Evolutionary conservation across 1,140 invertebrate species (phyloP).

Genomic region (Bombus breviceps): DNA sequence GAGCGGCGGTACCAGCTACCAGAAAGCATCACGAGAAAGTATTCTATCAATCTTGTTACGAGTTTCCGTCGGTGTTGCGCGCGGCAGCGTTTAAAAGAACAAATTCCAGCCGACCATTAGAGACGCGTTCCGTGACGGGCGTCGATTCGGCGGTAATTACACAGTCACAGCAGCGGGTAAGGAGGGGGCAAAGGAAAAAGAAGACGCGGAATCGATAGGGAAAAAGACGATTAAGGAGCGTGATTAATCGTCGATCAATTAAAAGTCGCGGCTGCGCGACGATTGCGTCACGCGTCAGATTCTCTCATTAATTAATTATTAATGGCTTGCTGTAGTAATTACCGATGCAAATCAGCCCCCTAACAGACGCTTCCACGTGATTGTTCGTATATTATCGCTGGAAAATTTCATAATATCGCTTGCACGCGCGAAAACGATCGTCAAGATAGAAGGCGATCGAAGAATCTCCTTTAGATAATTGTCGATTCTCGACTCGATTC

Average conservation of each 20-base stretch:
- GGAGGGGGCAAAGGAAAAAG: too few species aligned
- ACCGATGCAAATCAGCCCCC: slow-evolving; percentile 70
- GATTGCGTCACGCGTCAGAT: slow-evolving; percentile 58
- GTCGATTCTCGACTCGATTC: background rate
- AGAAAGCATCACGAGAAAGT: background rate
- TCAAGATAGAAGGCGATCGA: background rate
- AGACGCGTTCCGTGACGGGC: slow-evolving; percentile 18
- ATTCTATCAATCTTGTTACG: slow-evolving; percentile 1
- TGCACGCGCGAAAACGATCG: background rate
- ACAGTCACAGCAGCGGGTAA: background rate
- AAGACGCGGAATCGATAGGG: slow-evolving; percentile 26
- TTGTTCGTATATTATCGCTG: slow-evolving; percentile 3
- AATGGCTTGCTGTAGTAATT: slow-evolving; percentile 68
- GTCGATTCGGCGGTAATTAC: slow-evolving; percentile 31
- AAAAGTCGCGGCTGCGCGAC: slow-evolving; percentile 47
- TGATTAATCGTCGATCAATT: slow-evolving; percentile 71
- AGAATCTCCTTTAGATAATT: background rate
- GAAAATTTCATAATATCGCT: slow-evolving; percentile 60
- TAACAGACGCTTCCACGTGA: slow-evolving; percentile 40
- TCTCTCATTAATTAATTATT: slow-evolving; percentile 74
- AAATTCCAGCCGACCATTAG: background rate
- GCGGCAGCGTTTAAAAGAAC: background rate
- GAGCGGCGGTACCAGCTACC: background rate
- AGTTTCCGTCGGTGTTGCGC: slow-evolving; percentile 1
- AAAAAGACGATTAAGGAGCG: slow-evolving; percentile 20